Conservation (phyloP, 2,797 vertebrate species). For the Melanotaenia maccullochi region DNA sequence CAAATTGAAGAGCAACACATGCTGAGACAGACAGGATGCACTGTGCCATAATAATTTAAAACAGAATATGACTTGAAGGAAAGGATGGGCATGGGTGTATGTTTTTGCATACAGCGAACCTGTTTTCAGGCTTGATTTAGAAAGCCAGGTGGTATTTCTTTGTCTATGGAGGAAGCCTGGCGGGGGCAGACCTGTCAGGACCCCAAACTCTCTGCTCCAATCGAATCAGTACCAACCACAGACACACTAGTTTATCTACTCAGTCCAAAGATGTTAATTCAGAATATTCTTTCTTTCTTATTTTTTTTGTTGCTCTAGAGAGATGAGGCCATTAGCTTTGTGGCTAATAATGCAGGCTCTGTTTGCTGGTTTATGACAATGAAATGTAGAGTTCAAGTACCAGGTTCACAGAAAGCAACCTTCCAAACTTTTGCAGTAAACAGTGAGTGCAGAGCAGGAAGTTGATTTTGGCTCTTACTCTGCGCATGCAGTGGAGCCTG, state of each 20-base stretch:
- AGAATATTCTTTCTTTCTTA: neutral
- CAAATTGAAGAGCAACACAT: neutral
- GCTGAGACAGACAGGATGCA: neutral
- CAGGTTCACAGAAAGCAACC: slow-evolving; percentile 6
- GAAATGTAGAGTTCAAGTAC: slow-evolving; percentile 12
- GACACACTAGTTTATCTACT: slow-evolving; percentile 54
- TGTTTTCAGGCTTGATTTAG: slow-evolving; percentile 29
- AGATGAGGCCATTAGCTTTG: slow-evolving; percentile 17
- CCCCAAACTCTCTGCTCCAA: slow-evolving; percentile 55
- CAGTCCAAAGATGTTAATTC: slow-evolving; percentile 35
- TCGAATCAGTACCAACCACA: slow-evolving; percentile 25
- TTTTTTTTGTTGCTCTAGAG: slow-evolving; percentile 6
- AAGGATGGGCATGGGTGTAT: neutral
- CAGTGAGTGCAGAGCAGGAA: slow-evolving; percentile 44
- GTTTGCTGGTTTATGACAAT: slow-evolving; percentile 20
- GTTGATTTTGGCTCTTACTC: slow-evolving; percentile 51
- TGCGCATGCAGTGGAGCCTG: slow-evolving; percentile 4
- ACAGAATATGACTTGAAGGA: slow-evolving; percentile 2
- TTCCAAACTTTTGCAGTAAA: slow-evolving; percentile 24
- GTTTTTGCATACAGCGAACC: slow-evolving; percentile 30
- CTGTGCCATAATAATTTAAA: neutral
- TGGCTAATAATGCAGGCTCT: slow-evolving; percentile 23
- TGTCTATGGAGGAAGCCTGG: slow-evolving; percentile 60
- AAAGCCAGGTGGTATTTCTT: slow-evolving; percentile 58
- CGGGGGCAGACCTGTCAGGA: slow-evolving; percentile 36